A percentile compares a stretch with the other conserved stretches of the same genome.
These are phyloP conservation scores for Dastarcus helophoroides DNA, from an alignment of 2,888 invertebrate genomes.

Conservation along the genomic window DNA sequence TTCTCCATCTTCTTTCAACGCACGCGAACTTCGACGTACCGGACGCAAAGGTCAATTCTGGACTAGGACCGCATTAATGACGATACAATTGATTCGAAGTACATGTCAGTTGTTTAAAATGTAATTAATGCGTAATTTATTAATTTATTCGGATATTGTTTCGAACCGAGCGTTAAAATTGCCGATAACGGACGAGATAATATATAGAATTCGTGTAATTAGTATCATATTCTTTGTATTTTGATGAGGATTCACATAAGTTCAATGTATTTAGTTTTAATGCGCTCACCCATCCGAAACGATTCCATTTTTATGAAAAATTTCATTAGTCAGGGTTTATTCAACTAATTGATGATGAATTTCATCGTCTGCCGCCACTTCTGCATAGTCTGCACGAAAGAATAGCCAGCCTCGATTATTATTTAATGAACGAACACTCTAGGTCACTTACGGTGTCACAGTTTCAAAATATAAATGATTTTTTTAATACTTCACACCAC, in stretches of 20 bases:
- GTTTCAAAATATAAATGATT: too few species aligned
- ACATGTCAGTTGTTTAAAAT: constrained; percentile 36
- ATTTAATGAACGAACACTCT: too few species aligned
- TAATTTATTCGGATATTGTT: constrained; percentile 40
- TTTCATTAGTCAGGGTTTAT: constrained; percentile 2
- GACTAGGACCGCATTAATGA: constrained; percentile 22
- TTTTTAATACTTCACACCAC: too few species aligned
- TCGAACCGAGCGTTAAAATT: constrained; percentile 37
- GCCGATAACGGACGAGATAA: constrained; percentile 38
- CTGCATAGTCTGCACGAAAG: too few species aligned
- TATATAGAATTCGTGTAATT: constrained; percentile 12
- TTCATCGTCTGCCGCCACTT: too few species aligned
- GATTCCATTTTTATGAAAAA: constrained; percentile 13
- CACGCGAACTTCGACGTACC: constrained; percentile 6
- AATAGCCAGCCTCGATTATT: too few species aligned
- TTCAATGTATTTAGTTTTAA: constrained; percentile 21
- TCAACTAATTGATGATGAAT: too few species aligned
- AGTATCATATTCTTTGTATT: constrained; percentile 10
- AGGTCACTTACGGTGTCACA: too few species aligned
- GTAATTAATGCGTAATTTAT: constrained; percentile 41
- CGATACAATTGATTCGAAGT: constrained; percentile 36
- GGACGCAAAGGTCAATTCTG: not conserved
- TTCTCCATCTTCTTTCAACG: constrained; percentile 7
- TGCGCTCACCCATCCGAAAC: constrained; percentile 21
- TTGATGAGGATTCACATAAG: constrained; percentile 22